Evolutionary conservation across 2,888 invertebrate species (phyloP).

Genomic region (Agrochola litura): DNA sequence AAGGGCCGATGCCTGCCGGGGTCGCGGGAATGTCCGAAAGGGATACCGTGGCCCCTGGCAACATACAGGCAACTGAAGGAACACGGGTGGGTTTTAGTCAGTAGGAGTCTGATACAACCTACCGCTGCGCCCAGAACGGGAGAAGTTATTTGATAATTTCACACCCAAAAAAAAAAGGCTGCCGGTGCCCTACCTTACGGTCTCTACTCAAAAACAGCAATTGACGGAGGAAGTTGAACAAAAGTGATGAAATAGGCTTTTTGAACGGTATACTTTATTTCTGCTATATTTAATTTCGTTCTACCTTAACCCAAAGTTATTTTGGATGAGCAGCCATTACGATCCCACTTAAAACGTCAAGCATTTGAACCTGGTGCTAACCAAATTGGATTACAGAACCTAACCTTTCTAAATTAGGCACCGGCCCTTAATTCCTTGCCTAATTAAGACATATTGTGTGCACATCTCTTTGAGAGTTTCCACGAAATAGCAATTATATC

Average conservation of each 20-base stretch:
- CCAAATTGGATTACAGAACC: conserved; percentile 34
- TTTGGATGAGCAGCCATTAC: conserved; percentile 18
- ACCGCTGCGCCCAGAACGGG: too few species aligned
- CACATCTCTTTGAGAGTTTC: conserved; percentile 16
- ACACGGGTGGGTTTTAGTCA: too few species aligned
- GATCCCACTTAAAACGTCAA: conserved; percentile 25
- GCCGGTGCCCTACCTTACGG: too few species aligned
- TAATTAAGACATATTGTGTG: conserved; percentile 25
- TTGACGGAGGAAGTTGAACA: not conserved
- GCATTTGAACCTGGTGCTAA: conserved; percentile 7
- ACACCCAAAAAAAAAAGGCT: too few species aligned
- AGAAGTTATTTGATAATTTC: too few species aligned
- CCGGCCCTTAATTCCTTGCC: conserved; percentile 1
- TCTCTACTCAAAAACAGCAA: not conserved
- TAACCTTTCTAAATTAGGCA: conserved; percentile 32
- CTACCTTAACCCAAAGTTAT: conserved; percentile 5
- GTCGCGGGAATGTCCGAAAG: too few species aligned
- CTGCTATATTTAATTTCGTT: not conserved
- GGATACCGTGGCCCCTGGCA: too few species aligned
- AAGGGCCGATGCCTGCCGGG: too few species aligned
- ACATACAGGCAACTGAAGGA: too few species aligned
- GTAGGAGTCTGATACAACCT: too few species aligned
- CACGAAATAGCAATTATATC: conserved; percentile 43
- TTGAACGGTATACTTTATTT: not conserved
- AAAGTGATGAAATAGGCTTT: not conserved